Percentiles rank a stretch among this genome's conserved stretches.
Conservation (phyloP, 2,888 invertebrate genomes). For the Abscondita cerata region DNA sequence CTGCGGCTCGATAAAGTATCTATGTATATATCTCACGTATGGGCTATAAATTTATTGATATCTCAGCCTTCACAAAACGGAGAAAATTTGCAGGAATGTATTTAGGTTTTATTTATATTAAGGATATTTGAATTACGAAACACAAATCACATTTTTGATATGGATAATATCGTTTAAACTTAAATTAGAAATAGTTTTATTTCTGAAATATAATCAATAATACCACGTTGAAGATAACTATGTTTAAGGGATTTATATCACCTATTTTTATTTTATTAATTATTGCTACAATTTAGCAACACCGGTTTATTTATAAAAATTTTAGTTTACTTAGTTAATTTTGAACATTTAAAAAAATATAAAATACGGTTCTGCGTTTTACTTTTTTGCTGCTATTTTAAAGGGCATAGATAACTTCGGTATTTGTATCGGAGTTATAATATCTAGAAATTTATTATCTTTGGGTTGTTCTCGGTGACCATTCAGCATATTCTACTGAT, state of each 20-base stretch:
- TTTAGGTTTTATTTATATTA: slow-evolving; percentile 26
- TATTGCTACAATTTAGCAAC: too few species aligned
- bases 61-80: slow-evolving; percentile 30
- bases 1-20: slow-evolving; percentile 33
- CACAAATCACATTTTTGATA: too few species aligned
- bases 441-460: slow-evolving; percentile 38
- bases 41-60: slow-evolving; percentile 40
- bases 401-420: slow-evolving; percentile 36
- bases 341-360: neutral
- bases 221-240: too few species aligned
- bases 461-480: slow-evolving; percentile 44
- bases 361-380: slow-evolving; percentile 25
- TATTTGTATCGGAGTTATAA: slow-evolving; percentile 42
- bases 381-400: slow-evolving; percentile 37
- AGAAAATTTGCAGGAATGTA: slow-evolving; percentile 34
- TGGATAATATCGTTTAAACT: too few species aligned
- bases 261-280: too few species aligned
- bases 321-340: neutral
- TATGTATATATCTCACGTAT: slow-evolving; percentile 41
- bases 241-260: too few species aligned
- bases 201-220: too few species aligned
- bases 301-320: too few species aligned
- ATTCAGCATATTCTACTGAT: slow-evolving; percentile 49
- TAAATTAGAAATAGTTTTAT: too few species aligned
- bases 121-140: too few species aligned